These are phyloP conservation scores for Barnardius zonarius DNA, from an alignment of 2,113 vertebrate species.

Conservation along the genomic window DNA sequence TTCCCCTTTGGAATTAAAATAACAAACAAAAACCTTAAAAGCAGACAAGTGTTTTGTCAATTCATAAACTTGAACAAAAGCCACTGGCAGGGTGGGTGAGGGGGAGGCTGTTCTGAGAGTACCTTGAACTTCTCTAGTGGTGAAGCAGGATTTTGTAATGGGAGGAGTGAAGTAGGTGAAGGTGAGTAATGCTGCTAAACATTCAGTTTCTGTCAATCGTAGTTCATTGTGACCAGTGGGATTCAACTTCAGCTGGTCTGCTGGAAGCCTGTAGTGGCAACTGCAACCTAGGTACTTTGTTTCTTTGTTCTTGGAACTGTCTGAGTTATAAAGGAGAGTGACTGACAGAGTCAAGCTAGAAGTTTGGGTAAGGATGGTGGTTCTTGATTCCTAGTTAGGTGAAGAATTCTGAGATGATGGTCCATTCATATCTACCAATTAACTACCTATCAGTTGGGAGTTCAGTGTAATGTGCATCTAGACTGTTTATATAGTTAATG, in stretches of 20 bases:
- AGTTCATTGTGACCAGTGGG: background rate
- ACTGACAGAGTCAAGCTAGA: background rate
- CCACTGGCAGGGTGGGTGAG: fast-evolving
- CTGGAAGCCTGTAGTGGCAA: background rate
- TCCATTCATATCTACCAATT: background rate
- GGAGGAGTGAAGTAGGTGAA: background rate
- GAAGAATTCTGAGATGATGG: background rate
- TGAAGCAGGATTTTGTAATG: background rate
- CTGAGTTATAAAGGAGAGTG: background rate
- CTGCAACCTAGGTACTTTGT: background rate
- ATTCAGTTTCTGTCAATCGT: background rate
- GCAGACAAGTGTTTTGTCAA: background rate
- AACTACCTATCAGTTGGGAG: background rate
- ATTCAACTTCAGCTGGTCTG: background rate
- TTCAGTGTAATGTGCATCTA: background rate
- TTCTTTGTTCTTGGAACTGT: background rate
- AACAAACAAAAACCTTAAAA: background rate
- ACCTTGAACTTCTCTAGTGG: background rate
- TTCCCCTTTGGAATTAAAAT: background rate
- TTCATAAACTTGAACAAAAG: background rate
- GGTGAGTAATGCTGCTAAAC: background rate
- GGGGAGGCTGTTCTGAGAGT: background rate
- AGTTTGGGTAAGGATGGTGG: background rate
- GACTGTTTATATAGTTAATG: background rate
- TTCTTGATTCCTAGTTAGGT: background rate